Percentiles rank a stretch among this genome's conserved stretches.
Evolutionary conservation across 2,888 invertebrate genomes (phyloP).

Genomic region (Chesias legatella): DNA sequence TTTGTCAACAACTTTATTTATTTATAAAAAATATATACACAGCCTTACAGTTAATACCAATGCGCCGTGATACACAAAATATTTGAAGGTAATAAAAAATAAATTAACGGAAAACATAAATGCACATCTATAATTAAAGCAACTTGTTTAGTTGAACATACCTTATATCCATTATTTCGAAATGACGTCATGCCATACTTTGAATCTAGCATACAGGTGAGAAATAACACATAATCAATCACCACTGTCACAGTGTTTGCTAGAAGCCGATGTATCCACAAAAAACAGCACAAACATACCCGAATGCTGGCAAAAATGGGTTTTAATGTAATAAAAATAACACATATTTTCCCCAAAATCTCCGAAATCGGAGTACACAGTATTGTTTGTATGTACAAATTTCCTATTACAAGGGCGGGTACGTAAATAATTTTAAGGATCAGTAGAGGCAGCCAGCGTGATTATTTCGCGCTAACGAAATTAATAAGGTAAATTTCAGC

Average conservation of each 20-base stretch:
- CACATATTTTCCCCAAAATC: slow-evolving; percentile 18
- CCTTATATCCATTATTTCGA: not conserved
- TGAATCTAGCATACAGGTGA: slow-evolving; percentile 21
- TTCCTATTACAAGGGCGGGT: slow-evolving; percentile 40
- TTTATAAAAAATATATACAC: too few species aligned
- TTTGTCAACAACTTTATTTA: too few species aligned
- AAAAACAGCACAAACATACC: slow-evolving; percentile 19
- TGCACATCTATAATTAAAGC: too few species aligned
- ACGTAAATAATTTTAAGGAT: slow-evolving; percentile 66
- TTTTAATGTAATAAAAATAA: slow-evolving; percentile 23
- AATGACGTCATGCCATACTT: slow-evolving; percentile 4
- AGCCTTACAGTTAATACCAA: too few species aligned
- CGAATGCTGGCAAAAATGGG: slow-evolving; percentile 16
- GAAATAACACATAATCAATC: slow-evolving; percentile 23
- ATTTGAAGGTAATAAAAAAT: too few species aligned
- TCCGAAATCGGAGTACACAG: slow-evolving; percentile 10
- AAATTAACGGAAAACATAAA: too few species aligned
- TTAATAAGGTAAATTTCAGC: slow-evolving; percentile 67
- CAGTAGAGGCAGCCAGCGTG: slow-evolving; percentile 55
- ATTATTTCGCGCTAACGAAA: slow-evolving; percentile 68
- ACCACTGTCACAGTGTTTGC: slow-evolving; percentile 21
- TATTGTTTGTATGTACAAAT: slow-evolving; percentile 30
- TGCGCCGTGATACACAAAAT: too few species aligned
- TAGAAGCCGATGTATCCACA: slow-evolving; percentile 10
- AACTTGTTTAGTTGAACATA: too few species aligned